Conservation (phyloP, 2,888 invertebrate genomes). For the Miltochrista miniata region DNA sequence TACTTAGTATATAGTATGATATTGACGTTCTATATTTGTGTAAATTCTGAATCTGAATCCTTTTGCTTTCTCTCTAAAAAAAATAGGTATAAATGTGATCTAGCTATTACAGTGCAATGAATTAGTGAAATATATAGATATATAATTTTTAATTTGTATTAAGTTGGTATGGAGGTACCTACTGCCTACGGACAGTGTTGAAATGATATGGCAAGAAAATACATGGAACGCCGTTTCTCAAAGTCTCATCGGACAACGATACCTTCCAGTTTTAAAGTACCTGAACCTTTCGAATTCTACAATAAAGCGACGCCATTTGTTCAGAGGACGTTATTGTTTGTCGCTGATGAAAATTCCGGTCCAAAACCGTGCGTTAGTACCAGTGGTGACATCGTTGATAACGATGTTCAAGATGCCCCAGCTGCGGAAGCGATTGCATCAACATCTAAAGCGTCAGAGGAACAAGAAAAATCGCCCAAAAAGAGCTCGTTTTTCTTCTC, state of each 20-base stretch:
- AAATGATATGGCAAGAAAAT: conserved; percentile 80
- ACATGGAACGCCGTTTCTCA: conserved; percentile 79
- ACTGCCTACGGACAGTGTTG: conserved; percentile 32
- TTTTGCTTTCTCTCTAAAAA: too few relatives aligned
- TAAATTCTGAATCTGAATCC: neutral
- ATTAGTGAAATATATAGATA: neutral
- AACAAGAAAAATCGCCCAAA: conserved; percentile 78
- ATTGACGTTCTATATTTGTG: neutral
- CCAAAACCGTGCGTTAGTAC: conserved; percentile 58
- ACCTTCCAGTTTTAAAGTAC: conserved; percentile 75
- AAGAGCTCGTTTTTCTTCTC: conserved; percentile 82
- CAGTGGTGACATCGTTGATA: conserved; percentile 40
- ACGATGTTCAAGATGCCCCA: conserved; percentile 48
- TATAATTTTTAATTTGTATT: too few relatives aligned
- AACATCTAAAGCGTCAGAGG: conserved; percentile 65
- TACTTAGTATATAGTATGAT: neutral
- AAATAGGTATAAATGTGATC: neutral
- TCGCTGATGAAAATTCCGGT: conserved; percentile 75
- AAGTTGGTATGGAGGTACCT: neutral
- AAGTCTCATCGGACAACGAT: conserved; percentile 76
- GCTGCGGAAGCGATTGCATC: conserved; percentile 50
- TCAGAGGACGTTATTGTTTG: conserved; percentile 75
- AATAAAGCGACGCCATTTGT: conserved; percentile 81
- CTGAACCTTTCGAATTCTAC: conserved; percentile 77
- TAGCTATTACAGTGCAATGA: neutral